Conservation (phyloP, 2,113 vertebrate species). For the Callipepla squamata region DNA sequence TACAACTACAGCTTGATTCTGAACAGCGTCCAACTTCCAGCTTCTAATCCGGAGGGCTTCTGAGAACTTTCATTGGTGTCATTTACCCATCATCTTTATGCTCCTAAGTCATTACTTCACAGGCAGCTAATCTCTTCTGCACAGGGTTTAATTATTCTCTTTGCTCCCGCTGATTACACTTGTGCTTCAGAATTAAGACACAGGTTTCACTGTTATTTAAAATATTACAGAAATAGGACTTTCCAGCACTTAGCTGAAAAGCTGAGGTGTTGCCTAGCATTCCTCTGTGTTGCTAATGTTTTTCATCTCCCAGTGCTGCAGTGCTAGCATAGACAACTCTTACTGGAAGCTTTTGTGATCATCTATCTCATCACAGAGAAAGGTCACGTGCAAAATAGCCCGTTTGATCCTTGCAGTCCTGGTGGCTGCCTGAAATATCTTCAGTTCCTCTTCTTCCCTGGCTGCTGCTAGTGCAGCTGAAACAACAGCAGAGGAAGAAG, state of each 20-base stretch:
- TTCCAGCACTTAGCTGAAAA: background rate
- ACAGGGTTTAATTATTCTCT: background rate
- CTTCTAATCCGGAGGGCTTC: background rate
- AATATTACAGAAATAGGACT: background rate
- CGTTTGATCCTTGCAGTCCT: background rate
- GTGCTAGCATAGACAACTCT: background rate
- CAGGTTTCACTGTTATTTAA: background rate
- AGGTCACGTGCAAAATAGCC: background rate
- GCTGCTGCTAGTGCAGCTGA: background rate
- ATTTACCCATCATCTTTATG: background rate
- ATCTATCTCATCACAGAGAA: background rate
- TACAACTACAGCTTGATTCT: background rate
- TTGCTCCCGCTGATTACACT: rapidly evolving
- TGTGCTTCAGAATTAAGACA: background rate
- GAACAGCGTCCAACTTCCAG: background rate
- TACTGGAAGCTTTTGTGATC: background rate
- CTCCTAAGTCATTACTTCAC: background rate
- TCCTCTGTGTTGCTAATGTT: background rate
- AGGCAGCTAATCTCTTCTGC: background rate
- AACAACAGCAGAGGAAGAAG: background rate
- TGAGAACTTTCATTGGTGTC: background rate
- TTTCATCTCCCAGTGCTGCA: background rate
- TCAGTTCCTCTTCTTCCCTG: background rate
- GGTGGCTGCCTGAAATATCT: background rate
- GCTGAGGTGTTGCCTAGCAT: background rate